Percentiles rank a stretch among this genome's conserved stretches.
These are phyloP conservation scores for Aix galericulata DNA, from an alignment of 2,113 vertebrate genomes.

Conservation along the genomic window DNA sequence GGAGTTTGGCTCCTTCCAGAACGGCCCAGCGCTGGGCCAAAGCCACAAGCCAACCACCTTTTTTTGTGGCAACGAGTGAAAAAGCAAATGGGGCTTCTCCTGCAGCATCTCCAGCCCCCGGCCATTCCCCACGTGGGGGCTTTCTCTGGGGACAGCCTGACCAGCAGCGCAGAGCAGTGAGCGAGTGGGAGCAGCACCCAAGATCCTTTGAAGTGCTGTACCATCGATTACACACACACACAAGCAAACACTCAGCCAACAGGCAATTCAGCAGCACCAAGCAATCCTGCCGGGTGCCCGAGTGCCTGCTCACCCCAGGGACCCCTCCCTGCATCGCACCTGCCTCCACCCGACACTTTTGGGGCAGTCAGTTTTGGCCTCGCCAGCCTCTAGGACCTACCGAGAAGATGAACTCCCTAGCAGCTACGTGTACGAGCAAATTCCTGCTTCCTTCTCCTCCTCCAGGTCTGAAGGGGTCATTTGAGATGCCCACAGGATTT, in stretches of 20 bases:
- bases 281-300: not conserved
- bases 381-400: not conserved
- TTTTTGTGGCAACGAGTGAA: not conserved
- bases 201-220: not conserved
- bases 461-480: not conserved
- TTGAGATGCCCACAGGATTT: not conserved
- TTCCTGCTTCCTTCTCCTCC: constrained; percentile 5
- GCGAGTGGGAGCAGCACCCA: not conserved
- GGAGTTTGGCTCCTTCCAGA: constrained; percentile 18
- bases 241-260: not conserved
- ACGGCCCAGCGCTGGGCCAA: not conserved
- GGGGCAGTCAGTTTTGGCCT: not conserved
- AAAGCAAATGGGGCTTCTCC: not conserved
- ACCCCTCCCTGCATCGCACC: not conserved
- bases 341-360: rapidly evolving
- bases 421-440: not conserved
- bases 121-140: not conserved
- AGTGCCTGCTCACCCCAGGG: not conserved
- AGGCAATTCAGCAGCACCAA: not conserved
- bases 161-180: not conserved
- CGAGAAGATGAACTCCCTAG: not conserved
- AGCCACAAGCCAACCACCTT: not conserved
- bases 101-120: not conserved
- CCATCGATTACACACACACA: not conserved
- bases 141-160: rapidly evolving